Base-by-base conservation (phyloP, 2,797 vertebrate genomes). In the Phrynocephalus vlangalii region DNA sequence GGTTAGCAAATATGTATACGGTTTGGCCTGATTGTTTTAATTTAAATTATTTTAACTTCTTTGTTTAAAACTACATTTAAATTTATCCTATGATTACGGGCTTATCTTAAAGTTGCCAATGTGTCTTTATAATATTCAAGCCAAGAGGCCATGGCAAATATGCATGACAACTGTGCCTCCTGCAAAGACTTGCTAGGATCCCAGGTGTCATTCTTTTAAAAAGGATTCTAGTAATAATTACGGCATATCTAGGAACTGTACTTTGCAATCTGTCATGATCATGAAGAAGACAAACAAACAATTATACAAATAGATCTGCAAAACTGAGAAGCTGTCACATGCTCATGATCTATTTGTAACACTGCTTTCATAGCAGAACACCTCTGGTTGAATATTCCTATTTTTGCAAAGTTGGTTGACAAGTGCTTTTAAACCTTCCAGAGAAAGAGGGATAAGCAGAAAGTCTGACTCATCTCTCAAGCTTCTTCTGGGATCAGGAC, bases 221-320 rank as follows among this genome's bases (percentile, higher is more conserved):
- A 77, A n/a, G 7, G 16, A 24, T 11, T 78, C 38, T 71, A 20
- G 18, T 63, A 83, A 79, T 50, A 83, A 44, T 11, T 10, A 18
- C 33, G 71, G 38, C 2, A n/a, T 52, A 85, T 75, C 18, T n/a
- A 83, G 60, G 16, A 82, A 66, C 24, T 26, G 30, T 6, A 52
- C 33, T 83, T 87, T 84, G 33, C 50, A 79, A 72, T 72, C 33
- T 71, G 30, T 30, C n/a, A 18, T 79, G 13, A 44, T 68, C 50
- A 52, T 68, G 38, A 78, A 79, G 26, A 85, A 38, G 33, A 20
- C 33, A 60, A 22, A 83, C 71, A 87, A 44, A 72, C n/a, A 72
- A 78, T 44, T 73, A 50, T 56, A 82, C 48, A 82, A 77, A 77
- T 68, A 52, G 22, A 83, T 68, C 20, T 52, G 44, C n/a, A 67